Evolutionary conservation across 2,888 invertebrate genomes (phyloP).

Genomic region (Tetragonula carbonaria): DNA sequence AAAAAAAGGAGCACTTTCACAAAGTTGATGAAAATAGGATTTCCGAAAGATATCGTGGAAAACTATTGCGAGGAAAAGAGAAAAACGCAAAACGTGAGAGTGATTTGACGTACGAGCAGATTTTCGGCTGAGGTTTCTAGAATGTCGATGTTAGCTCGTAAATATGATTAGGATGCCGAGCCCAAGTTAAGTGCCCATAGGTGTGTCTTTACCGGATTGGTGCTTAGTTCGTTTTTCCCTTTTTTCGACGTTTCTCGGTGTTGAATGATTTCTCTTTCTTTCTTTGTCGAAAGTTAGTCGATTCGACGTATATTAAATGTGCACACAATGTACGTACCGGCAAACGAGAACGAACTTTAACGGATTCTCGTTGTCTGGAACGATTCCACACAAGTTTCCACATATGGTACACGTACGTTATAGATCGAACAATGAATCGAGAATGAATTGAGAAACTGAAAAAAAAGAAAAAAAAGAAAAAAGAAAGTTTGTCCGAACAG

Average conservation of each 20-base stretch:
- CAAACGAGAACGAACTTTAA: constrained; percentile 61
- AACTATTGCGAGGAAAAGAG: neutral
- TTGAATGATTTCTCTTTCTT: constrained; percentile 71
- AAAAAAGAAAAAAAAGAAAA: neutral
- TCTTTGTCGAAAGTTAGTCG: constrained; percentile 66
- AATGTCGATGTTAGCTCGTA: constrained; percentile 77
- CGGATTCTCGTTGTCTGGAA: constrained; percentile 64
- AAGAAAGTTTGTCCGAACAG: neutral
- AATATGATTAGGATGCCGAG: constrained; percentile 76
- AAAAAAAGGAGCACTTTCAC: too few species aligned
- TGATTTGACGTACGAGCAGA: constrained; percentile 50
- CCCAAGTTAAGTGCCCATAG: constrained; percentile 77
- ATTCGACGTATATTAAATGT: constrained; percentile 65
- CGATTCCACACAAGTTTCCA: constrained; percentile 62
- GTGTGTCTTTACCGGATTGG: constrained; percentile 76
- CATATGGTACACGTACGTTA: constrained; percentile 66
- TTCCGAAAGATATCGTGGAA: neutral
- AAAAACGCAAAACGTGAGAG: constrained; percentile 10
- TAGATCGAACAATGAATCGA: constrained; percentile 18
- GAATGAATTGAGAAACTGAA: neutral
- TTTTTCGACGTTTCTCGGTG: constrained; percentile 77
- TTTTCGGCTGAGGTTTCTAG: constrained; percentile 65
- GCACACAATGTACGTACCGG: constrained; percentile 64
- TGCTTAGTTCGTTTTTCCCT: constrained; percentile 76
- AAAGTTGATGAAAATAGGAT: too few species aligned